Conservation (phyloP, 2,888 invertebrate genomes). For the Tachina lurida region DNA sequence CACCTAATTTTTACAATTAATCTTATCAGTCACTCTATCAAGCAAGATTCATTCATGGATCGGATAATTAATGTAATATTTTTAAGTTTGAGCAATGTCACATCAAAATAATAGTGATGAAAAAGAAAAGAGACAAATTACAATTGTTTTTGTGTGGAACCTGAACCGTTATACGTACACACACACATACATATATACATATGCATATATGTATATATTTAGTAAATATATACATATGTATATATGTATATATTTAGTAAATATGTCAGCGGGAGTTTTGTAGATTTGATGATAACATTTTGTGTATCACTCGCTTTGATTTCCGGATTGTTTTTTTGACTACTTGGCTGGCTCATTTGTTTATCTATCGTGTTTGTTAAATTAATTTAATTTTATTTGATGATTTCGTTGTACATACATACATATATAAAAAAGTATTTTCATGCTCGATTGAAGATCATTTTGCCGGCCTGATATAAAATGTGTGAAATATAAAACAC, state of each 20-base stretch:
- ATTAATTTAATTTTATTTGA: constrained; percentile 61
- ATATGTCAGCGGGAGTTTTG: constrained; percentile 47
- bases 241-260: neutral
- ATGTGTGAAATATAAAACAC: constrained; percentile 57
- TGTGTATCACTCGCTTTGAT: constrained; percentile 30
- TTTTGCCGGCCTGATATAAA: constrained; percentile 32
- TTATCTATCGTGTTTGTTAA: constrained; percentile 58
- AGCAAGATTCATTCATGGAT: constrained; percentile 45
- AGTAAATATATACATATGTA: too few species aligned
- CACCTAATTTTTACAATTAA: constrained; percentile 58
- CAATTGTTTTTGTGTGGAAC: constrained; percentile 16
- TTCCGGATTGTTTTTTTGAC: constrained; percentile 45
- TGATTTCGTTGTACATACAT: constrained; percentile 46
- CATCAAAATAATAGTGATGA: constrained; percentile 17
- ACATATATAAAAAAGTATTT: constrained; percentile 33
- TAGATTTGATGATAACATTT: constrained; percentile 6
- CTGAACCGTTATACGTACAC: constrained; percentile 28
- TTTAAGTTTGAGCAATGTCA: constrained; percentile 14
- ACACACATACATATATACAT: too few species aligned
- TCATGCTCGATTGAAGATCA: constrained; percentile 62
- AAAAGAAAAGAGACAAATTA: constrained; percentile 17
- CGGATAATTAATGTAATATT: constrained; percentile 38
- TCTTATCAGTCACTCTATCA: constrained; percentile 55
- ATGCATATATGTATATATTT: too few species aligned
- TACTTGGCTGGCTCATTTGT: constrained; percentile 13